Conservation (phyloP, 2,797 vertebrate species). For the Malacoctenus gilli region DNA sequence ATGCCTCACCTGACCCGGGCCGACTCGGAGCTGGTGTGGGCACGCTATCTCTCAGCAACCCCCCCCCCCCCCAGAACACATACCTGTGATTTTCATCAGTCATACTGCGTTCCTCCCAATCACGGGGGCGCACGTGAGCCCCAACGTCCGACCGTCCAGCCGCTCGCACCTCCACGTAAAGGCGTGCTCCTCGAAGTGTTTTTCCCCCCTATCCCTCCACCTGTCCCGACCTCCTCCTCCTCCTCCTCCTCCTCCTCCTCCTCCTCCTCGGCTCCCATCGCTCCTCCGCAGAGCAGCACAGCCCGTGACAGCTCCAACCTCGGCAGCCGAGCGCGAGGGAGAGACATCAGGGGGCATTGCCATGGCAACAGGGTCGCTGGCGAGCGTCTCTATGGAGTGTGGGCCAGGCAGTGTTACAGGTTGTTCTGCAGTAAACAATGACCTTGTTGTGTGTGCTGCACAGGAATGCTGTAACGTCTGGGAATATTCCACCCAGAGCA, state of each 20-base stretch:
- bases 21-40: constrained; percentile 17
- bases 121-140: too few relatives aligned
- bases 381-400: constrained; percentile 75
- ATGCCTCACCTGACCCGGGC: constrained; percentile 65
- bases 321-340: constrained; percentile 45
- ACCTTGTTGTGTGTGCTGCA: constrained; percentile 85
- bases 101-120: constrained; percentile 12
- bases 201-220: constrained; percentile 16
- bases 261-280: constrained; percentile 5
- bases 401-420: constrained; percentile 84
- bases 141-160: constrained; percentile 8
- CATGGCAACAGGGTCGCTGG: constrained; percentile 76
- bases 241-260: constrained; percentile 26
- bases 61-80: constrained; percentile 9
- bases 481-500: constrained; percentile 80
- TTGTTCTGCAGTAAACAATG: constrained; percentile 87
- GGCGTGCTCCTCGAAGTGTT: too few relatives aligned
- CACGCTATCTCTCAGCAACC: constrained; percentile 10
- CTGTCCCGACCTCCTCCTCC: constrained; percentile 20
- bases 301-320: constrained; percentile 58
- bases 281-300: constrained; percentile 39
- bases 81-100: constrained; percentile 22
- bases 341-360: constrained; percentile 77
- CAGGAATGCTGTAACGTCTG: constrained; percentile 85
- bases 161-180: constrained; percentile 25